Conservation (phyloP, 2,888 invertebrate species). For the Entomobrya multifasciata region DNA sequence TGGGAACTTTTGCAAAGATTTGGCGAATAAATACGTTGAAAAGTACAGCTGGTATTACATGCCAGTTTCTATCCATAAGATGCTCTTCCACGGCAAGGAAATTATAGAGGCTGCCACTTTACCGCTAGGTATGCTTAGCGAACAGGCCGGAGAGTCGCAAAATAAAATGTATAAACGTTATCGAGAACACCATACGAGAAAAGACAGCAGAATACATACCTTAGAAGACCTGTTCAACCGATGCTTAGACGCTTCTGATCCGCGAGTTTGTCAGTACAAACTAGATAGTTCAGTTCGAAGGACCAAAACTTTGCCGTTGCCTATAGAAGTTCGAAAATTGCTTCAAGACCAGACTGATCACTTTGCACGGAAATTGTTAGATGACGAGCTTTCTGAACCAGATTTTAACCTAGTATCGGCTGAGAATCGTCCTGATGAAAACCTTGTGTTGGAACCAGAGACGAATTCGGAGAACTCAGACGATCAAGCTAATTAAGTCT, state of each 20-base stretch:
- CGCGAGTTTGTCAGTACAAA: slow-evolving; percentile 1
- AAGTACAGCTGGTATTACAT: slow-evolving; percentile 55
- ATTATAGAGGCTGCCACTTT: slow-evolving; percentile 22
- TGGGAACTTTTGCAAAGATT: neutral
- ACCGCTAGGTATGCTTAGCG: slow-evolving; percentile 63
- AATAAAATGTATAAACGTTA: slow-evolving; percentile 45
- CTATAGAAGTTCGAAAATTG: neutral
- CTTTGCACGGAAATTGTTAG: neutral
- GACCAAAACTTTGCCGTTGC: neutral
- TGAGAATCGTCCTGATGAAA: no score
- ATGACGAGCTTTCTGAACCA: no score
- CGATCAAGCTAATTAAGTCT: no score
- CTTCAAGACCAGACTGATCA: neutral
- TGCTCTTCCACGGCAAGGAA: slow-evolving; percentile 66
- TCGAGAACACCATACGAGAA: slow-evolving; percentile 49
- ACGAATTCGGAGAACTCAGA: no score
- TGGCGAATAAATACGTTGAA: slow-evolving; percentile 22
- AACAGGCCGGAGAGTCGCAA: slow-evolving; percentile 58
- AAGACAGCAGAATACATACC: neutral
- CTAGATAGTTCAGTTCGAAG: neutral
- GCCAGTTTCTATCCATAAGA: slow-evolving; percentile 63
- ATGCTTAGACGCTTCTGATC: slow-evolving; percentile 68
- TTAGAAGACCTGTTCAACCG: slow-evolving; percentile 55
- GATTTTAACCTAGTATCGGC: no score
- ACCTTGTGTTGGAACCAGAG: no score